These are phyloP conservation scores for Artibeus jamaicensis DNA, from an alignment of 2,797 vertebrate species.

Conservation along the genomic window DNA sequence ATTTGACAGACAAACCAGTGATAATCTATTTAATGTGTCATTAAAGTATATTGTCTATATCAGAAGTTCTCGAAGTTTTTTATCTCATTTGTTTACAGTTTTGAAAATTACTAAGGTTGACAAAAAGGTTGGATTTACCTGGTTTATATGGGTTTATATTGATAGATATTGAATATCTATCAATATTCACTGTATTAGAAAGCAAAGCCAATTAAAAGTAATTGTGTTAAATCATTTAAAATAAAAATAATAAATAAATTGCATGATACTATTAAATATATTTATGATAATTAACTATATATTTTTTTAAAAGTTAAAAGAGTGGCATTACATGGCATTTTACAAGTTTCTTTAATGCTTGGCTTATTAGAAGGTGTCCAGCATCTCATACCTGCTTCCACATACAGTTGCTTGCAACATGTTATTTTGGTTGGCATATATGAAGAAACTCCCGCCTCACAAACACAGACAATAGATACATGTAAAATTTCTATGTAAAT, in stretches of 20 bases:
- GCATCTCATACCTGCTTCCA: background rate
- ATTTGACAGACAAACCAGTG: background rate
- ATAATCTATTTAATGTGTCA: background rate
- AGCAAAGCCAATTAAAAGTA: background rate
- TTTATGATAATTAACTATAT: background rate
- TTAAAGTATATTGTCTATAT: background rate
- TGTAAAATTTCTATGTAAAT: background rate
- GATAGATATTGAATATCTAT: background rate
- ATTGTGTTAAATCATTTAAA: background rate
- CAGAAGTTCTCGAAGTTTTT: background rate
- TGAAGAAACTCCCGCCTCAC: background rate
- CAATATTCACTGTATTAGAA: background rate
- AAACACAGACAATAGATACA: background rate
- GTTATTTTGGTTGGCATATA: background rate
- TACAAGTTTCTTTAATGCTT: background rate
- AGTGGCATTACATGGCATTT: background rate
- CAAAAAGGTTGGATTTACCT: background rate
- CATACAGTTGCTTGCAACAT: background rate
- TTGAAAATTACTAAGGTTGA: background rate
- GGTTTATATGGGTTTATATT: background rate
- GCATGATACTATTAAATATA: background rate
- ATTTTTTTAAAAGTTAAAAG: background rate
- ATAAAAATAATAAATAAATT: background rate
- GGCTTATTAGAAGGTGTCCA: background rate
- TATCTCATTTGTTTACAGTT: background rate